Evolutionary conservation across 2,888 invertebrate species (phyloP).

Genomic region (Melipona bicolor): DNA sequence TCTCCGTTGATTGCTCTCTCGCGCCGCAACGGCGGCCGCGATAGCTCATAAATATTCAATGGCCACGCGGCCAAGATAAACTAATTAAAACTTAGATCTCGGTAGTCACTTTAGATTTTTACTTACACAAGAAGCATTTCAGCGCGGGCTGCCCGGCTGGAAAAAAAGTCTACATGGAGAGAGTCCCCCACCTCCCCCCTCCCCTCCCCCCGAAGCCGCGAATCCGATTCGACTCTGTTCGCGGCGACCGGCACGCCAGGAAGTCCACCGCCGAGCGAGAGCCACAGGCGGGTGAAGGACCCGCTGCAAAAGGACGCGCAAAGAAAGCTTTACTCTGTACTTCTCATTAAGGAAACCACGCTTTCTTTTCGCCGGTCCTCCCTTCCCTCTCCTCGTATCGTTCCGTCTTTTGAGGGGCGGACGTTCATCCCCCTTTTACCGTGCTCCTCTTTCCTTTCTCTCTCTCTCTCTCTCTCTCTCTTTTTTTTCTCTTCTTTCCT

Average conservation of each 20-base stretch:
- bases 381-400: constrained; percentile 50
- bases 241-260: constrained; percentile 28
- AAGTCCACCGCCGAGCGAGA: constrained; percentile 10
- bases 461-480: not conserved
- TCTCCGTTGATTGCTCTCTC: constrained; percentile 56
- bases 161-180: constrained; percentile 82
- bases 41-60: constrained; percentile 84
- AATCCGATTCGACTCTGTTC: constrained; percentile 75
- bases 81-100: constrained; percentile 85
- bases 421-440: constrained; percentile 28
- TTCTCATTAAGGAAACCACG: constrained; percentile 83
- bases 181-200: no score
- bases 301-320: constrained; percentile 69
- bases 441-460: constrained; percentile 18
- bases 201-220: constrained; percentile 62
- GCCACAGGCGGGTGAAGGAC: constrained; percentile 25
- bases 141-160: constrained; percentile 76
- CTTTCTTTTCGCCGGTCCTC: constrained; percentile 67
- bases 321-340: constrained; percentile 84
- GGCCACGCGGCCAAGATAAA: constrained; percentile 84
- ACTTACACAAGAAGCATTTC: constrained; percentile 85
- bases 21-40: constrained; percentile 68
- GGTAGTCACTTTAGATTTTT: constrained; percentile 85
- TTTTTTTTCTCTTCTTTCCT: no score
- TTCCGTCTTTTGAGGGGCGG: constrained; percentile 22